A percentile compares a stretch with the other conserved stretches of the same genome.
phyloP scores from a whole-genome alignment of 1,140 invertebrate species.

The Drosophila subpulchrella region DNA sequence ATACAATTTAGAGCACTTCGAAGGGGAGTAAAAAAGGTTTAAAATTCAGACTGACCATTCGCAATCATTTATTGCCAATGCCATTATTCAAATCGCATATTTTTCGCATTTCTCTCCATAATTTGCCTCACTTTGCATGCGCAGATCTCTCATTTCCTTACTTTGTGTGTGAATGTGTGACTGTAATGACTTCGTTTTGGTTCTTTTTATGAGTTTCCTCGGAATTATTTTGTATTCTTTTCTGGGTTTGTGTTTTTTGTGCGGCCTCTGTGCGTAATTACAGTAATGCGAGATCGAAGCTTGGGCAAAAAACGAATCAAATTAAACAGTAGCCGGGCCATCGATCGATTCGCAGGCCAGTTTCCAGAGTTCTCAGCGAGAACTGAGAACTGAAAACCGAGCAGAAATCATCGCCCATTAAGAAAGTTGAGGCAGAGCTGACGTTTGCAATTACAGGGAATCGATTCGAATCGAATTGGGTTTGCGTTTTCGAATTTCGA shows the following conservation, averaged over 20 bases:
- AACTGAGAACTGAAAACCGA: not conserved
- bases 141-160: slow-evolving; percentile 12
- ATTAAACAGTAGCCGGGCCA: slow-evolving; percentile 59
- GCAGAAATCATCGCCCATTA: slow-evolving; percentile 67
- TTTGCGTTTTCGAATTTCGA: not conserved
- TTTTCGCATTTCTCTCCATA: slow-evolving; percentile 56
- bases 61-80: slow-evolving; percentile 37
- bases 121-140: slow-evolving; percentile 71
- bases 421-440: slow-evolving; percentile 56
- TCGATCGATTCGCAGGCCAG: slow-evolving; percentile 42
- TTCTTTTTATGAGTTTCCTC: slow-evolving; percentile 76
- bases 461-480: slow-evolving; percentile 1
- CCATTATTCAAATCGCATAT: slow-evolving; percentile 69
- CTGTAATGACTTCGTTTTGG: slow-evolving; percentile 76
- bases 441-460: slow-evolving; percentile 62
- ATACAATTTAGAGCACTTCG: slow-evolving; percentile 20
- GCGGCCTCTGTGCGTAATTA: slow-evolving; percentile 68
- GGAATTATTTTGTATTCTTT: slow-evolving; percentile 70
- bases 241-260: slow-evolving; percentile 21
- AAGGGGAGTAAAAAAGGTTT: slow-evolving; percentile 1
- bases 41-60: slow-evolving; percentile 5
- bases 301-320: slow-evolving; percentile 49
- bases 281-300: slow-evolving; percentile 61
- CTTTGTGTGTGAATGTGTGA: slow-evolving; percentile 68
- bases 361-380: slow-evolving; percentile 7